These are phyloP conservation scores for Loripinus fragilis DNA, from an alignment of 2,888 invertebrate species.

Conservation along the genomic window DNA sequence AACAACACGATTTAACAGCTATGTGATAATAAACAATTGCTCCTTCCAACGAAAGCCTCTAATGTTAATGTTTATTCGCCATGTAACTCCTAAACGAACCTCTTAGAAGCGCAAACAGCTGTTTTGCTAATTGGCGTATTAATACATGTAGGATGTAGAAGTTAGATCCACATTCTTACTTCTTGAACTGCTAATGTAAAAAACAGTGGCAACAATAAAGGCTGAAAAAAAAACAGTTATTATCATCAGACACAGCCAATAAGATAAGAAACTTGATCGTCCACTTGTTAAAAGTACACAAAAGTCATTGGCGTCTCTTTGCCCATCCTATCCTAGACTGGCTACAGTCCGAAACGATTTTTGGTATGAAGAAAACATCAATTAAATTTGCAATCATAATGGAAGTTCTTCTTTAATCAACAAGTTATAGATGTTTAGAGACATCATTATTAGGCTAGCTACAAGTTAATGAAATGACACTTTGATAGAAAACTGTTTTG, in stretches of 20 bases:
- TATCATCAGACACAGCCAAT: background rate
- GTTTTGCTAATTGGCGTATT: constrained; percentile 1
- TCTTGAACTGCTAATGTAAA: constrained; percentile 6
- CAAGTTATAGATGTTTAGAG: too few species aligned
- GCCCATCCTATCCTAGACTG: too few species aligned
- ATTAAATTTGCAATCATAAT: too few species aligned
- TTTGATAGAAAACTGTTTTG: too few species aligned
- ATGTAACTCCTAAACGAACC: background rate
- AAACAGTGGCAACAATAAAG: background rate
- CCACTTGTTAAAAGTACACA: too few species aligned
- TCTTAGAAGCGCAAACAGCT: constrained; percentile 11
- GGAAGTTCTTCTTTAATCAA: too few species aligned
- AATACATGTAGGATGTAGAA: background rate
- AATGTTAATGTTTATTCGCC: constrained; percentile 1
- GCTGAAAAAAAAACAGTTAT: background rate
- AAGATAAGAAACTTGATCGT: background rate
- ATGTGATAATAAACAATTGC: constrained; percentile 8
- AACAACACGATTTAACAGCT: constrained; percentile 3
- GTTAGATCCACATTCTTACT: constrained; percentile 16
- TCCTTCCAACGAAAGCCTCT: background rate
- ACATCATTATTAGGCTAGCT: too few species aligned
- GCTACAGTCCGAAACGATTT: too few species aligned
- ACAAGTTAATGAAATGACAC: too few species aligned
- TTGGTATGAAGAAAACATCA: too few species aligned
- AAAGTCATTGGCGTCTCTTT: too few species aligned